These are phyloP conservation scores for Sapayoa aenigma DNA, from an alignment of 2,113 vertebrate species.

Conservation along the genomic window DNA sequence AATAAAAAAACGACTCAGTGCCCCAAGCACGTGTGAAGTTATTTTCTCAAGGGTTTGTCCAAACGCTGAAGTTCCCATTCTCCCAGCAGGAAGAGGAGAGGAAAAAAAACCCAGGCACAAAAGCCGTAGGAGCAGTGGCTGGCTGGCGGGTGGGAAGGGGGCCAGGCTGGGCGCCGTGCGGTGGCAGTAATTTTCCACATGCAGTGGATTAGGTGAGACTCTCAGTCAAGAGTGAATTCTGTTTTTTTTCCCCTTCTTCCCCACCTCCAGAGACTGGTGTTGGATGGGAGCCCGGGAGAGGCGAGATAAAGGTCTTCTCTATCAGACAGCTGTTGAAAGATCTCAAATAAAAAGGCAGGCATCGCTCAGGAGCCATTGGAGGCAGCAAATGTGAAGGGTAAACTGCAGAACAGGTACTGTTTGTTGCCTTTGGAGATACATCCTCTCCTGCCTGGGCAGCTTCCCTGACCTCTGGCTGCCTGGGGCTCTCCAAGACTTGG, in stretches of 20 bases:
- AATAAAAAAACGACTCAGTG: background rate
- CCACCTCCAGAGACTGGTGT: background rate
- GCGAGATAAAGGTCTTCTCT: constrained; percentile 56
- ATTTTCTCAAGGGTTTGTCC: constrained; percentile 31
- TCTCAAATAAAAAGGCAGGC: constrained; percentile 42
- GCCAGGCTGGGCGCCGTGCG: background rate
- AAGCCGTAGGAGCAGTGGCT: background rate
- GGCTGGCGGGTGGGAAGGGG: constrained; percentile 29
- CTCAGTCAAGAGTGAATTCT: constrained; percentile 4
- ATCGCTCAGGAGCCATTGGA: background rate
- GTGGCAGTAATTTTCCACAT: constrained; percentile 57
- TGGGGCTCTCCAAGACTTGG: background rate
- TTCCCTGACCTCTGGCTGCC: background rate
- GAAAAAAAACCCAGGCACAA: constrained; percentile 17
- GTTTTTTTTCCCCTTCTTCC: background rate
- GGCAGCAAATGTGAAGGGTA: constrained; percentile 1
- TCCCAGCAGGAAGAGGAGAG: constrained; percentile 32
- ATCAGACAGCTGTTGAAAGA: constrained; percentile 55
- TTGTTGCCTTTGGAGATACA: background rate
- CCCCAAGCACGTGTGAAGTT: background rate
- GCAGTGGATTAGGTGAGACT: background rate
- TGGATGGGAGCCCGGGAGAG: constrained; percentile 32
- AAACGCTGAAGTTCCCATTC: background rate
- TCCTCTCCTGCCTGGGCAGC: background rate
- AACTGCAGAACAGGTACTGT: background rate